Percentiles rank a stretch among this genome's conserved stretches.
Conservation (phyloP, 1,140 invertebrate genomes). For the Achatina immaculata region DNA sequence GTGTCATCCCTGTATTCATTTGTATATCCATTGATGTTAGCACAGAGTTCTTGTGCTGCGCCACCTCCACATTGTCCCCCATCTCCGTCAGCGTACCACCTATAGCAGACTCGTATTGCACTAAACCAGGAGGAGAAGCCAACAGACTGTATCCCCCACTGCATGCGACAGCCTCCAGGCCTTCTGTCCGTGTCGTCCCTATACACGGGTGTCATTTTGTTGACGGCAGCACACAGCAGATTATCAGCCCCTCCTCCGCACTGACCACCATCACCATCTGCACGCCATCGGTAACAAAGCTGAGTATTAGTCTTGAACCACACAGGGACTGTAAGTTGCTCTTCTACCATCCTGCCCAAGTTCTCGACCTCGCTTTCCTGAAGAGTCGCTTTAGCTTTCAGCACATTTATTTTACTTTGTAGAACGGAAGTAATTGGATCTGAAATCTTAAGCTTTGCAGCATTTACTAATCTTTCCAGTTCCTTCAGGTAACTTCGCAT, state of each 20-base stretch:
- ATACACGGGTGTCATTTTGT: slow-evolving; percentile 40
- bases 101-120: slow-evolving; percentile 39
- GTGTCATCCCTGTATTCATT: slow-evolving; percentile 42
- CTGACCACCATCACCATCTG: slow-evolving; percentile 42
- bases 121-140: slow-evolving; percentile 30
- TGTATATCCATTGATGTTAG: slow-evolving; percentile 37
- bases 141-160: slow-evolving; percentile 33
- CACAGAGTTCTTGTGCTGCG: slow-evolving; percentile 32
- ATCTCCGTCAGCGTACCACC: slow-evolving; percentile 44
- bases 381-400: background rate
- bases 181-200: slow-evolving; percentile 43
- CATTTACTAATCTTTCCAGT: background rate
- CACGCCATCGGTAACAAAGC: slow-evolving; percentile 44
- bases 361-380: slow-evolving; percentile 19
- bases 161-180: slow-evolving; percentile 43
- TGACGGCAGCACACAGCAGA: slow-evolving; percentile 35
- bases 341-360: slow-evolving; percentile 26
- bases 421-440: background rate
- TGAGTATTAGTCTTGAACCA: slow-evolving; percentile 39
- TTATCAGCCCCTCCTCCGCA: slow-evolving; percentile 42
- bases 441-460: slow-evolving; percentile 7
- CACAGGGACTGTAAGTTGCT: slow-evolving; percentile 27
- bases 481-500: slow-evolving; percentile 18
- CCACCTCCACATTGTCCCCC: slow-evolving; percentile 44
- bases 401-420: background rate